Evolutionary conservation across 2,888 invertebrate species (phyloP).

Genomic region (Osmoderma eremita): DNA sequence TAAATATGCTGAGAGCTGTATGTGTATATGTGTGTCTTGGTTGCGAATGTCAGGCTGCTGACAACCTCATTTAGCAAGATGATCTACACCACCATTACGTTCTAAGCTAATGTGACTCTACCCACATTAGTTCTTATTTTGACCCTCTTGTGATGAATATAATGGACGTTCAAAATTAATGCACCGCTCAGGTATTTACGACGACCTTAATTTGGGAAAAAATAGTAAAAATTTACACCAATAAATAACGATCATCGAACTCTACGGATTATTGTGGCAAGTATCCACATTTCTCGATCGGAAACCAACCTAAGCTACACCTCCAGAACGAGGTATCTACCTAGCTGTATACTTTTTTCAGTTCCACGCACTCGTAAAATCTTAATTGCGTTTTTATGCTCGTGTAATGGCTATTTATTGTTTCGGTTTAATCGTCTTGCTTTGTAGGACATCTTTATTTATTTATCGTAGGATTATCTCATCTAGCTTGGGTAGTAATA

Average conservation of each 20-base stretch:
- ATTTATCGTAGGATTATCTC: conserved; percentile 25
- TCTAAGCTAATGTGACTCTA: no score
- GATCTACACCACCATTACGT: no score
- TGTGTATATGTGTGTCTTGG: no score
- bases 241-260: conserved; percentile 10
- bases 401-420: conserved; percentile 34
- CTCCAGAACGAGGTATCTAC: not conserved
- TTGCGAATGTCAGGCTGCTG: no score
- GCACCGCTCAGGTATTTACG: conserved; percentile 5
- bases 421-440: conserved; percentile 28
- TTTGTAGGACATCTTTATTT: conserved; percentile 35
- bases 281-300: not conserved
- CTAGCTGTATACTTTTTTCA: conserved; percentile 13
- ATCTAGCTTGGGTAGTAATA: conserved; percentile 8
- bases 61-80: no score
- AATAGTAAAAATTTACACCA: conserved; percentile 14
- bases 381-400: conserved; percentile 35
- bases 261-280: not conserved
- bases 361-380: conserved; percentile 14
- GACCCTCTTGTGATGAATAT: conserved; percentile 1
- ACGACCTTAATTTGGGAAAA: conserved; percentile 2
- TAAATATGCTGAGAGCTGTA: no score
- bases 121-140: no score
- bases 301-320: not conserved
- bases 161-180: conserved; percentile 17